phyloP scores from a whole-genome alignment of 2,888 invertebrate genomes.

The Leucoptera coffeella region DNA sequence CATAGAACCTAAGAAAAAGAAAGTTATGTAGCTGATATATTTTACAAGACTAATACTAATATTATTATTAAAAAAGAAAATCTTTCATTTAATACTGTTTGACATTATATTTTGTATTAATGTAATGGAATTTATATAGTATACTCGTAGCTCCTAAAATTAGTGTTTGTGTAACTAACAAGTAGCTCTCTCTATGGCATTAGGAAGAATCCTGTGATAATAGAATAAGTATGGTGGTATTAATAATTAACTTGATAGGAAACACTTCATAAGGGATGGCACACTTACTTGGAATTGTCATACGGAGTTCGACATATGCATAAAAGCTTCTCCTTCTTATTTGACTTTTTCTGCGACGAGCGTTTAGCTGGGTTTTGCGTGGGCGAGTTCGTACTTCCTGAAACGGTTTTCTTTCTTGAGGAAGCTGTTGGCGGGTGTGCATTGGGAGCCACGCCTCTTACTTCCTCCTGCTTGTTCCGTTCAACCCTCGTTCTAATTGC shows the following conservation, averaged over 20 bases:
- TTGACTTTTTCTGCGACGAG: slow-evolving; percentile 12
- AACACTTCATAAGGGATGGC: too few species aligned
- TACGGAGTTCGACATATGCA: slow-evolving; percentile 93
- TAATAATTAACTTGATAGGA: too few species aligned
- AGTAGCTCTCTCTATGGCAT: too few species aligned
- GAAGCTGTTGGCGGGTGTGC: slow-evolving; percentile 21
- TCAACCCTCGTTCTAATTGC: slow-evolving; percentile 66
- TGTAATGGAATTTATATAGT: too few species aligned
- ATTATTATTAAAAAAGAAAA: too few species aligned
- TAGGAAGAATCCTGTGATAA: too few species aligned
- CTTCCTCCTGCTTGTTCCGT: slow-evolving; percentile 63
- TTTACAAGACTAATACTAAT: too few species aligned
- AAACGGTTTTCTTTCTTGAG: slow-evolving; percentile 19
- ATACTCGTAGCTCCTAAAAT: too few species aligned
- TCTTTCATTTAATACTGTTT: too few species aligned
- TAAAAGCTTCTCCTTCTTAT: slow-evolving; percentile 75
- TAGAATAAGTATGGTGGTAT: too few species aligned
- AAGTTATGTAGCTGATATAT: neutral
- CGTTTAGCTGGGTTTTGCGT: slow-evolving; percentile 12
- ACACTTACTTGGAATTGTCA: slow-evolving; percentile 86
- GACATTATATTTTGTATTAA: too few species aligned
- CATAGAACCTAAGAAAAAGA: slow-evolving; percentile 70
- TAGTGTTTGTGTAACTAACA: too few species aligned
- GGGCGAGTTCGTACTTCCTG: slow-evolving; percentile 16
- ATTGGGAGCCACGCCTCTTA: slow-evolving; percentile 46